Evolutionary conservation across 2,113 vertebrate genomes (phyloP), one percentile per base, ranked within the genome.

Genomic region (Pardalotus punctatus): DNA sequence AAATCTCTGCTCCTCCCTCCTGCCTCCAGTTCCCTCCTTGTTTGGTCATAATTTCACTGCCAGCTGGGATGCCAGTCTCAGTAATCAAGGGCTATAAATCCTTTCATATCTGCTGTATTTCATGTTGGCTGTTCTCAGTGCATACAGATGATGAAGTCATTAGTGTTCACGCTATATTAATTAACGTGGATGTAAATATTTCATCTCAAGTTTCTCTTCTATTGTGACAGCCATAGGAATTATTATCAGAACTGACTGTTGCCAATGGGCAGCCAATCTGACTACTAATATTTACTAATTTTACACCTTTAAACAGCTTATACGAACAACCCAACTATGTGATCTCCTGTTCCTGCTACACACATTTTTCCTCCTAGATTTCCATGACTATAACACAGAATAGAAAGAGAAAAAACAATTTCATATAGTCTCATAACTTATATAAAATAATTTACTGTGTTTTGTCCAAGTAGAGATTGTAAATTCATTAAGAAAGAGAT

Each of bases 181-280:
- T 90, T 93, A 88, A 90, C 4, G 35, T 92, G 50, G 51, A 82
- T 64, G 57, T 43, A 94, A 92, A 76, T 73, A 62, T 95, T 94
- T 56, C 35, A 58, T 71, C 72, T 88, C 47, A 25, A 58, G 27
- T 54, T 91, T 70, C 66, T 61, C n/a, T 57, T 90, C 66, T 35
- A n/a, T 51, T 82, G 12, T 86, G 88, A 60, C 58, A 71, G 22
- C 48, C 57, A 27, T 16, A 89, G 61, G 48, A 95, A 81, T 64
- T 74, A 73, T 78, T 73, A 67, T 81, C 38, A 60, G 33, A 60
- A 72, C 23, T 74, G 42, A 51, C 61, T 36, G 40, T 53, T 81
- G 43, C 9, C 0, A 0, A 58, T 74, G 51, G 71, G 50, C 35
- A 89, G 64, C 35, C 33, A 74, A 60, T 84, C 19, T 8, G 3